Evolutionary conservation across 2,113 vertebrate species (phyloP), one percentile per base, ranked within the genome.

Genomic region (Formicarius rufipectus): DNA sequence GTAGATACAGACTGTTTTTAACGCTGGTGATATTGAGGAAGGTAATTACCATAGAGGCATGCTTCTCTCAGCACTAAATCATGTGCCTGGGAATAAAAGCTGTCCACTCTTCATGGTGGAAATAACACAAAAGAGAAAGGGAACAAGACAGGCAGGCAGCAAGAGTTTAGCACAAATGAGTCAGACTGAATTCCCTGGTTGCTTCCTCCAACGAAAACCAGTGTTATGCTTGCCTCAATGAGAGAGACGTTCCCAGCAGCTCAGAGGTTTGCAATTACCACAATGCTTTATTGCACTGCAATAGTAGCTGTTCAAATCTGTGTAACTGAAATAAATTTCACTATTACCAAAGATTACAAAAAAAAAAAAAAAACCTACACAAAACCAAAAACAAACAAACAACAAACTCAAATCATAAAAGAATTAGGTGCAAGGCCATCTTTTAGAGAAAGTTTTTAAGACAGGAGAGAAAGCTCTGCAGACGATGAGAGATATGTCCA

Each of bases 231-330:
- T 25, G 79, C 42, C 44, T 87, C 82, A 94, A 67, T 30, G 23
- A 56, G 77, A 75, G 63, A 93, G 91, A 93, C 80, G 92, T 78
- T 95, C 45, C 67, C 27, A 84, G 89, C 12, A 87, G 63, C 75
- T 93, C 28, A 89, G 64, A 80, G 77, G 40, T 91, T 92, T 35
- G 5, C 88, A 96, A 93, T 92, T 89, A 79, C 62, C 49, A 39
- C 53, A 75, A 22, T 53, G 31, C 44, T 73, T 93, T 52, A 87
- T 4, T 64, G 53, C 75, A 25, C 37, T 64, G 44, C 49, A 95
- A 85, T 8, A 62, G 67, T 4, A 90, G 53, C 62, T 82, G 75
- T 96, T 88, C 93, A 92, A 23, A 85, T 74, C 77, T 83, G 49
- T 37, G 18, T 81, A 78, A 93, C 52, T 81, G 67, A 62, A 95